phyloP scores from a whole-genome alignment of 2,113 vertebrate genomes.

The Crotalus tigris region DNA sequence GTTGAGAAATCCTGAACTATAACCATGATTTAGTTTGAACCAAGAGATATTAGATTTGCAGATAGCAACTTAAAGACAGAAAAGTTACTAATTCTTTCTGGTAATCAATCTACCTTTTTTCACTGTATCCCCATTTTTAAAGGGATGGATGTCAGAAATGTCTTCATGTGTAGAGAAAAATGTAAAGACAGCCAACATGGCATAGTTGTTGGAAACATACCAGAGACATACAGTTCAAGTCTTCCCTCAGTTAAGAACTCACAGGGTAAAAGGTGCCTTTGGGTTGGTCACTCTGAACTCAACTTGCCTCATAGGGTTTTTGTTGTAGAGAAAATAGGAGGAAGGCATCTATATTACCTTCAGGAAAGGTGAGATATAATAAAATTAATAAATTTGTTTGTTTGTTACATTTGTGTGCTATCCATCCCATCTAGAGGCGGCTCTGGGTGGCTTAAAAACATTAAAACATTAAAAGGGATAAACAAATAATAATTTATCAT shows the following conservation, averaged over 20 bases:
- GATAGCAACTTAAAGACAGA: not conserved
- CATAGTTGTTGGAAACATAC: not conserved
- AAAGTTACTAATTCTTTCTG: constrained; percentile 18
- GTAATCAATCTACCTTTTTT: constrained; percentile 23
- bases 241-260: not conserved
- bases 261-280: not conserved
- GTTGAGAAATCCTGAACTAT: not conserved
- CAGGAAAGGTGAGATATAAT: not conserved
- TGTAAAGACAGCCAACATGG: not conserved
- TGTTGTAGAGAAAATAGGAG: not conserved
- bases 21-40: constrained; percentile 2
- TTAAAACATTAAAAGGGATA: not conserved
- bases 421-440: not conserved
- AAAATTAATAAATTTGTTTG: not conserved
- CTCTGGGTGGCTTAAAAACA: not conserved
- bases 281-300: not conserved
- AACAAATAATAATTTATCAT: not conserved
- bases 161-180: not conserved
- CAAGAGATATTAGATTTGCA: not conserved
- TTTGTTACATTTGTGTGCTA: not conserved
- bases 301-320: not conserved
- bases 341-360: not conserved
- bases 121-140: constrained; percentile 16
- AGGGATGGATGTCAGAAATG: not conserved
- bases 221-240: not conserved